Conservation (phyloP, 2,797 vertebrate genomes). For the Pangasius sanitwongsei region DNA sequence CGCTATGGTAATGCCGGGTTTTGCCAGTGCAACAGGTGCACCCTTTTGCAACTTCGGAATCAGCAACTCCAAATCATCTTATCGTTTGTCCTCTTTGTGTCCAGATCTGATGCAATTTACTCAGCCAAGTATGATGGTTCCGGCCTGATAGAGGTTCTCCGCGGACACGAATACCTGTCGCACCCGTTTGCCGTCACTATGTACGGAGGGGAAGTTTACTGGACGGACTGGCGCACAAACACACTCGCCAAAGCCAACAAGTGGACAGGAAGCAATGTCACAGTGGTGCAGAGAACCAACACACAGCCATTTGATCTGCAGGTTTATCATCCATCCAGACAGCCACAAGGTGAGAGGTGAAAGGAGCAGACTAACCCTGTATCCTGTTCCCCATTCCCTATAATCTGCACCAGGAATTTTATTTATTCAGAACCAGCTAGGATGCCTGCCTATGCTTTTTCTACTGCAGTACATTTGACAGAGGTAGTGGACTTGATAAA, state of each 20-base stretch:
- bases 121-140: constrained; percentile 93
- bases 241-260: constrained; percentile 95
- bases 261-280: constrained; percentile 95
- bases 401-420: background rate
- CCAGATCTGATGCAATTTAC: constrained; percentile 94
- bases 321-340: constrained; percentile 92
- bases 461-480: background rate
- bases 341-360: constrained; percentile 82
- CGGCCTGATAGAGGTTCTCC: constrained; percentile 88
- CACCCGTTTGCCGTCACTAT: constrained; percentile 95
- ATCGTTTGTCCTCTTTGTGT: constrained; percentile 46
- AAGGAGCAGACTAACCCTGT: background rate
- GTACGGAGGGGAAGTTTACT: constrained; percentile 94
- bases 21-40: background rate
- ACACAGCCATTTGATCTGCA: constrained; percentile 95
- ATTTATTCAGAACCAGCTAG: background rate
- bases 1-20: background rate
- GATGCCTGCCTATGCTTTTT: background rate
- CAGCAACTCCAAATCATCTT: background rate
- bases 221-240: constrained; percentile 97
- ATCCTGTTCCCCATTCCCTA: background rate
- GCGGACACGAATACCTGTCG: constrained; percentile 93
- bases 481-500: background rate
- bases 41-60: background rate
- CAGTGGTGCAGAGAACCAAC: constrained; percentile 95